Evolutionary conservation across 2,113 vertebrate genomes (phyloP), one percentile per base, ranked within the genome.

Genomic region (Larimichthys crocea): DNA sequence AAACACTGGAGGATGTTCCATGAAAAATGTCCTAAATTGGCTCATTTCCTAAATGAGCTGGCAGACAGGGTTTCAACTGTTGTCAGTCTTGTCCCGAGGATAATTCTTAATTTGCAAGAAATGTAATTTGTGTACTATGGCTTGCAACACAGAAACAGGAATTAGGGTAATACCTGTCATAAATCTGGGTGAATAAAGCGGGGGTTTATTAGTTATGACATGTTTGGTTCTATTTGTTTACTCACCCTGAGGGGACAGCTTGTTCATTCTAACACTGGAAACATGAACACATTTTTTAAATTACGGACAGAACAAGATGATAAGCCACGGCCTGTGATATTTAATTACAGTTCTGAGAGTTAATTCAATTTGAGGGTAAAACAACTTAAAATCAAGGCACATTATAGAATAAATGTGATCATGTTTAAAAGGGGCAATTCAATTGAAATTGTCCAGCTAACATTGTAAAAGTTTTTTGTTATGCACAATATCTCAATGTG

Each of bases 11-110:
- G 63, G 72, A 79, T 46, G 81, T 31, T 78, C 78, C 53, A 74
- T 71, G 63, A 89, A 44, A 86, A 90, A 77, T 76, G 62, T 29
- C 62, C 48, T 67, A 86, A 89, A 89, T 79, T 70, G 74, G 26
- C 67, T 88, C 12, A 90, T 90, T 87, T 87, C 76, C 90, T 79
- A 82, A 87, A 91, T 61, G 14, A 83, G 78, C 75, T 56, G 15
- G 63, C 72, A 82, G n/a, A 88, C 86, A 87, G 67, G 26, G 59
- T 52, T 79, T 64, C 40, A 70, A 52, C 31, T 87, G 80, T 82
- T 84, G 79, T 83, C 79, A 49, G 72, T 26, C 57, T 72, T 26
- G 31, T 79, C 69, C 44, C 29, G 64, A 56, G 50, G 62, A 89
- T 72, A 12, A 42, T 16, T 29, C 62, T 50, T 69, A 9, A 80